Base-by-base conservation (phyloP, 1,140 invertebrate genomes). In the Leptinotarsa lineolata region DNA sequence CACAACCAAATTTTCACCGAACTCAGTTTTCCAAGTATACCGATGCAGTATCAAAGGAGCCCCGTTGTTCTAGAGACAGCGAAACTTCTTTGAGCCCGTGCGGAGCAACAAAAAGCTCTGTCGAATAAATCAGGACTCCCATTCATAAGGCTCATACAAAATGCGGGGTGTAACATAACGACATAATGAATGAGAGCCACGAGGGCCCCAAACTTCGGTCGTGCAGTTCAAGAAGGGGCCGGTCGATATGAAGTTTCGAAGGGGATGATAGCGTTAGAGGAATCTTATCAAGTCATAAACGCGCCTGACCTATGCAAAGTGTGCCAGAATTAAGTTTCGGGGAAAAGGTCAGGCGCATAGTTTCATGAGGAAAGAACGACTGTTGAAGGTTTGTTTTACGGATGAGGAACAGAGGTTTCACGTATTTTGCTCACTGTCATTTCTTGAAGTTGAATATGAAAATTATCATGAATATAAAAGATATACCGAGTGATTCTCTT, bases 201-300 rank as follows among this genome's bases (percentile, higher is more conserved):
- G 48, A 4, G n/a, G 48, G 48, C 48, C 16, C n/a, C 48, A 54
- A 54, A 16, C 48, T 54, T 15, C 48, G 16, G 15, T n/a, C 48
- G 16, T 54, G 48, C 6, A 4, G n/a, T 54, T 54, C n/a, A 15
- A n/a, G 13, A 5, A 1, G 48, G 48, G 6, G 48, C 15, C 15
- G 48, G 48, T 54, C 48, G 48, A 54, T 54, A 54, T 54, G 48
- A 54, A 54, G 48, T 54, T 54, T 54, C 48, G 48, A n/a, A 13
- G 15, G 48, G 16, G 6, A 39, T 39, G 30, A 39, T 39, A 39
- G 30, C 30, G 30, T 39, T 39, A 6, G 11, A 39, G 30, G 30
- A 39, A 39, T 54, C 48, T 54, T 54, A 54, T 54, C 48, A n/a
- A 18, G 15, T 54, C 48, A 1, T 54, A 54, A 54, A 54, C 48